Base-by-base conservation (phyloP, 2,888 invertebrate species). In the Diogma glabrata region DNA sequence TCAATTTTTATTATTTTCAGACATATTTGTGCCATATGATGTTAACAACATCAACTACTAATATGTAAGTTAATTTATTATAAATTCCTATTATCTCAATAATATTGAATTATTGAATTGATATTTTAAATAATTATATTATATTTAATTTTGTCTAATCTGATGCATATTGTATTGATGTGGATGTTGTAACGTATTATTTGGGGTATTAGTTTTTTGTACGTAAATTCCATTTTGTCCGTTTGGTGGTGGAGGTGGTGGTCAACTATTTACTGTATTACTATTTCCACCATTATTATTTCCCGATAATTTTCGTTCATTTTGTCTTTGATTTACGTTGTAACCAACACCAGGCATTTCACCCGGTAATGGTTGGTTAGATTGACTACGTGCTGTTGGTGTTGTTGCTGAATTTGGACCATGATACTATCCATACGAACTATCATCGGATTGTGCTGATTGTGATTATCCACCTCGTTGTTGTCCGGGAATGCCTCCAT, bases 381-480 rank as follows among this genome's bases (percentile, higher is more conserved):
- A 17, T 51, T 65, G 63, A 58, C 65, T 66, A 48, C 69, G 67
- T 33, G 69, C 63, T 1, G 68, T 67, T 17, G 70, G 70, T 4
- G 71, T 70, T n/a, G 67, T 61, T 12, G 70, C 64, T 19, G 70
- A 65, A 17, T 54, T 55, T 2, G 70, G 69, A n/a, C 76, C 76
- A 56, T 79, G 79, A 62, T 82, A 83, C 16, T 81, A 79, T 8
- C 81, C 80, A 66, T 85, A 85, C 17, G 81, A 81, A 50, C 82
- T 82, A 64, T 85, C 85, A 57, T 84, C 83, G 1, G 80, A 79
- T 58, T 76, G 75, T 2, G 75, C 72, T 23, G 77, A 75, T 56
- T 76, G 75, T 50, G 74, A 73, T 30, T 73, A 70, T 52, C 70
- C 67, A 3, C 67, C 62, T 20, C 48, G 30, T 12, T 47, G 47